A percentile compares a stretch with the other conserved stretches of the same genome.
phyloP scores from a whole-genome alignment of 2,888 invertebrate species.

The Noctua fimbriata region DNA sequence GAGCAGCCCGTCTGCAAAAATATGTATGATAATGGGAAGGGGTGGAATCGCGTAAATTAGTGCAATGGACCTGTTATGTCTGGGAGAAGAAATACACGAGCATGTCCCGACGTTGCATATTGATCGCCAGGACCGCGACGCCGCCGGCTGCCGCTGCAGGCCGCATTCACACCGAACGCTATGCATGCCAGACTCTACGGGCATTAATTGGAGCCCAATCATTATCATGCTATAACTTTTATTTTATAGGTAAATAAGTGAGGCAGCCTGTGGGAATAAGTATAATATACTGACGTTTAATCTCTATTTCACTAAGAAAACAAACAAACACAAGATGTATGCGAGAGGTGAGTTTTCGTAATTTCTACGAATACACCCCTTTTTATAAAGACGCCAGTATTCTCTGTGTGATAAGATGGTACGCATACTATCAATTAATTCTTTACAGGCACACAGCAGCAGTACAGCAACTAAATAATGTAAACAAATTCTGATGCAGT shows the following conservation, averaged over 20 bases:
- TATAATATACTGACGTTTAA: neutral
- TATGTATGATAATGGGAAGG: slow-evolving; percentile 24
- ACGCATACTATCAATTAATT: neutral
- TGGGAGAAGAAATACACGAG: slow-evolving; percentile 79
- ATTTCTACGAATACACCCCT: neutral
- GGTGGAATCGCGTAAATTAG: slow-evolving; percentile 57
- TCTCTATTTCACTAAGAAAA: neutral
- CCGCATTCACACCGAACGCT: slow-evolving; percentile 80
- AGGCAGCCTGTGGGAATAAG: neutral
- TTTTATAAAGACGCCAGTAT: too few relatives aligned
- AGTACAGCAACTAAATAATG: neutral
- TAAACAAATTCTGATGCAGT: neutral
- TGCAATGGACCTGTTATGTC: slow-evolving; percentile 69
- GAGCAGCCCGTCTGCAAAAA: slow-evolving; percentile 19
- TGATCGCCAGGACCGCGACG: slow-evolving; percentile 77
- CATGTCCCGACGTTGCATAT: slow-evolving; percentile 85
- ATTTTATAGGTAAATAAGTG: slow-evolving; percentile 11
- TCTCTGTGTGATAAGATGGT: slow-evolving; percentile 1
- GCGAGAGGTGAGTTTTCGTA: neutral
- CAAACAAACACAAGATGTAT: neutral
- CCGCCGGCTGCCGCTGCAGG: slow-evolving; percentile 74
- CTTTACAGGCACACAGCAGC: neutral
- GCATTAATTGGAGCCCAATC: slow-evolving; percentile 15
- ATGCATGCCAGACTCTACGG: slow-evolving; percentile 51
- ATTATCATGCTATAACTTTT: slow-evolving; percentile 20